These are phyloP conservation scores for Acanthochromis polyacanthus DNA, from an alignment of 2,113 vertebrate species.

Conservation along the genomic window DNA sequence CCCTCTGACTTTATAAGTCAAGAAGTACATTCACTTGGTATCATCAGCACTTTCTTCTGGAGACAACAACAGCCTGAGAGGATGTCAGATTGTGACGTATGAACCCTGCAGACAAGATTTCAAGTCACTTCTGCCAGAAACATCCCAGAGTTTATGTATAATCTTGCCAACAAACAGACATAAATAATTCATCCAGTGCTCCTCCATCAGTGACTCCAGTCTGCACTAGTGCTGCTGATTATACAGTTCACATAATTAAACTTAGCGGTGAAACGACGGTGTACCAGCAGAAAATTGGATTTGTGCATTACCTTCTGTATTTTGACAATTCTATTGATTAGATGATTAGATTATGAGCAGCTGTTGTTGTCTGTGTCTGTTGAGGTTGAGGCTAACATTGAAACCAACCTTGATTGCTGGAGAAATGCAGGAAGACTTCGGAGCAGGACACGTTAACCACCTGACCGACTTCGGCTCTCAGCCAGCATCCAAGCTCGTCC, in stretches of 20 bases:
- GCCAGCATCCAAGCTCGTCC: slow-evolving; percentile 85
- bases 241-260: slow-evolving; percentile 33
- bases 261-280: not conserved
- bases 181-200: slow-evolving; percentile 63
- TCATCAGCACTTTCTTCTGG: slow-evolving; percentile 14
- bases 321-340: not conserved
- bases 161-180: slow-evolving; percentile 51
- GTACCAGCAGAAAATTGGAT: not conserved
- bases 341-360: not conserved
- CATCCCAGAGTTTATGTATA: slow-evolving; percentile 29
- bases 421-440: slow-evolving; percentile 82
- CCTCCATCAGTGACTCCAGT: slow-evolving; percentile 32
- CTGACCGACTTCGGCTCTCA: slow-evolving; percentile 77
- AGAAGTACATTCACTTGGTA: not conserved
- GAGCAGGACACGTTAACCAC: slow-evolving; percentile 84
- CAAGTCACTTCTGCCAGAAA: slow-evolving; percentile 37
- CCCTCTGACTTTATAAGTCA: not conserved
- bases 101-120: slow-evolving; percentile 35
- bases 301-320: not conserved
- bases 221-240: slow-evolving; percentile 23
- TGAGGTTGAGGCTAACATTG: not conserved
- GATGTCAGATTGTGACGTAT: slow-evolving; percentile 17
- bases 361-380: not conserved
- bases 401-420: slow-evolving; percentile 81
- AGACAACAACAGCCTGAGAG: not conserved